Evolutionary conservation across 2,888 invertebrate species (phyloP), one percentile per base, ranked within the genome.

Genomic region (Antitype chi): DNA sequence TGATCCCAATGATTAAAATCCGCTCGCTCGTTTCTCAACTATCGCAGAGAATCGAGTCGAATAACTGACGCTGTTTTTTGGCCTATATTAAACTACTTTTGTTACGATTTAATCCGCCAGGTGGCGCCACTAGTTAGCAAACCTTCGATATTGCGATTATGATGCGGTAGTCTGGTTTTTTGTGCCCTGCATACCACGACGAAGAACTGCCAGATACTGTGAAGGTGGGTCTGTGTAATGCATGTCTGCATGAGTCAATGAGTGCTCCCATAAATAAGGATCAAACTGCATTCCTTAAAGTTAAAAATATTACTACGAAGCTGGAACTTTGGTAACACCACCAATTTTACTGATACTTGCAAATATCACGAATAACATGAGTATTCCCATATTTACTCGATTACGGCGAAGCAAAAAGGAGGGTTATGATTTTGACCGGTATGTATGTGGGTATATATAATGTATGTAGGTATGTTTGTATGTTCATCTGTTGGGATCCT

Each of bases 31-130:
- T 67, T 86, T 74, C 89, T 94, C 94, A 94, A 91, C 94, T 94
- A 94, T 94, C 94, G 94, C 94, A 94, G 94, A 94, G 92, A 67
- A 85, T 69, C 82, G 85, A 71, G 90, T 89, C 85, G 94, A 94
- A 85, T 71, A 87, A 78, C 94, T 94, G 94, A 94, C 94, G 94
- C 94, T 94, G 93, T 79, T 92, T 93, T 92, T 92, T 3, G 92
- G 92, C 92, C 91, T 55, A 13, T 5, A 1, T 9, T 17, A 55
- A 38, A 38, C 6, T 6, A 38, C 38, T 38, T 38, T 38, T 38
- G 38, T 15, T 32, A 28, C 1, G 17, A 17, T 17, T 59, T 17
- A 8, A 15, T 15, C 63, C n/a, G n/a, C n/a, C 2, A 63, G 63
- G 5, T 38, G 23, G 38, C 32, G 62, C 59, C n/a, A 11, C 11